A percentile compares a stretch with the other conserved stretches of the same genome.
phyloP scores from a whole-genome alignment of 2,797 vertebrate genomes.

The Protonibea diacanthus region DNA sequence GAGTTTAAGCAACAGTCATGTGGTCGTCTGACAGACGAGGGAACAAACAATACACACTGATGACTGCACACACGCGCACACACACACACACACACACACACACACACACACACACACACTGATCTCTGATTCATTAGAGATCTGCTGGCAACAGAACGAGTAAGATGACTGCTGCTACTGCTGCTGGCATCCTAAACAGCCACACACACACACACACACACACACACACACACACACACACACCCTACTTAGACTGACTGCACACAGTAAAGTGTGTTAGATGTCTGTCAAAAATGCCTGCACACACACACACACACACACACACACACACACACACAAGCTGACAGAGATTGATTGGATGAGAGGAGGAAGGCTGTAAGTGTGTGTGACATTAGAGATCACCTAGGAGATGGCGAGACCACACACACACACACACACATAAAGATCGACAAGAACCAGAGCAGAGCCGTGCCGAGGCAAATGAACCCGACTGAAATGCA shows the following conservation, averaged over 20 bases:
- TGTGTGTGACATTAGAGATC: slow-evolving; percentile 70
- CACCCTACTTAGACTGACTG: slow-evolving; percentile 27
- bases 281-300: slow-evolving; percentile 56
- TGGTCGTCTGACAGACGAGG: slow-evolving; percentile 28
- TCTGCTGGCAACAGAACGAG: no score
- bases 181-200: no score
- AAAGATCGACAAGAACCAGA: slow-evolving; percentile 58
- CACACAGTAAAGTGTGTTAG: slow-evolving; percentile 54
- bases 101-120: slow-evolving; percentile 13
- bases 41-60: slow-evolving; percentile 31
- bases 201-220: slow-evolving; percentile 24
- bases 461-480: slow-evolving; percentile 62
- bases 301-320: slow-evolving; percentile 18
- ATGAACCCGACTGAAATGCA: slow-evolving; percentile 80
- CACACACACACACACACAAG: background rate
- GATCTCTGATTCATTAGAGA: background rate
- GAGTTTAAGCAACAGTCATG: slow-evolving; percentile 45
- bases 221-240: slow-evolving; percentile 19
- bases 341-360: slow-evolving; percentile 65
- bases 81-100: slow-evolving; percentile 26
- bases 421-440: slow-evolving; percentile 30
- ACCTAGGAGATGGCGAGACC: slow-evolving; percentile 54
- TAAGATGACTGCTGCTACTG: no score
- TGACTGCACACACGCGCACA: no score
- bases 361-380: slow-evolving; percentile 53